Conservation (phyloP, 2,888 invertebrate species). For the Scaptodrosophila latifasciaeformis region DNA sequence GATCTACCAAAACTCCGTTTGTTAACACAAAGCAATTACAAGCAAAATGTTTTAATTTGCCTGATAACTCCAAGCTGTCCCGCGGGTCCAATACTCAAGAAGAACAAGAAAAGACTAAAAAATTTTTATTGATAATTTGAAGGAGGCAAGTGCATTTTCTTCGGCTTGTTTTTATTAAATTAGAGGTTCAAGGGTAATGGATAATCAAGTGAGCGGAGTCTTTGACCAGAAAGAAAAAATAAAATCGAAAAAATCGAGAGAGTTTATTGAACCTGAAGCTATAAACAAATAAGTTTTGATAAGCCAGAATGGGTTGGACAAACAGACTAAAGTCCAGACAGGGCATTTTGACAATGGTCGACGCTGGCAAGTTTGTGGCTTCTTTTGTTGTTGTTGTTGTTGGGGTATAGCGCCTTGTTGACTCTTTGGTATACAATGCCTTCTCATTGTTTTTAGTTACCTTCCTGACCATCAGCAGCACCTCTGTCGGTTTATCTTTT, state of each 20-base stretch:
- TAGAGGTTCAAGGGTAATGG: slow-evolving; percentile 12
- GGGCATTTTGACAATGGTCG: too few species aligned
- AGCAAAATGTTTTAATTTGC: slow-evolving; percentile 67
- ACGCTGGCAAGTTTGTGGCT: slow-evolving; percentile 3
- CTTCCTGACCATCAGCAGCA: slow-evolving; percentile 23
- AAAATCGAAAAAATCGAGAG: too few species aligned
- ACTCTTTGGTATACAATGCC: slow-evolving; percentile 47
- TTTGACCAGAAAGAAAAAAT: too few species aligned
- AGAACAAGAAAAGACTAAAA: slow-evolving; percentile 6
- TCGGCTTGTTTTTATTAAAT: slow-evolving; percentile 23
- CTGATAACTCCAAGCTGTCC: slow-evolving; percentile 38
- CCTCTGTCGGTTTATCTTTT: slow-evolving; percentile 25
- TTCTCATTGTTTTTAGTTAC: slow-evolving; percentile 43
- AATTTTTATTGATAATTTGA: slow-evolving; percentile 42
- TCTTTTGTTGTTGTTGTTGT: slow-evolving; percentile 7
- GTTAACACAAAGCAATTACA: slow-evolving; percentile 61
- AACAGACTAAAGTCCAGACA: not conserved
- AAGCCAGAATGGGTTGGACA: slow-evolving; percentile 18
- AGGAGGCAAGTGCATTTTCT: not conserved
- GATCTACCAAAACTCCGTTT: too few species aligned
- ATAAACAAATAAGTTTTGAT: slow-evolving; percentile 42
- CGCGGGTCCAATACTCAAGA: slow-evolving; percentile 27
- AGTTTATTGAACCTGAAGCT: slow-evolving; percentile 56
- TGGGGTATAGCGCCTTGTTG: slow-evolving; percentile 28
- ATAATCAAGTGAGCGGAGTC: not conserved